phyloP scores from a whole-genome alignment of 2,113 vertebrate genomes.

The Trogon surrucura region DNA sequence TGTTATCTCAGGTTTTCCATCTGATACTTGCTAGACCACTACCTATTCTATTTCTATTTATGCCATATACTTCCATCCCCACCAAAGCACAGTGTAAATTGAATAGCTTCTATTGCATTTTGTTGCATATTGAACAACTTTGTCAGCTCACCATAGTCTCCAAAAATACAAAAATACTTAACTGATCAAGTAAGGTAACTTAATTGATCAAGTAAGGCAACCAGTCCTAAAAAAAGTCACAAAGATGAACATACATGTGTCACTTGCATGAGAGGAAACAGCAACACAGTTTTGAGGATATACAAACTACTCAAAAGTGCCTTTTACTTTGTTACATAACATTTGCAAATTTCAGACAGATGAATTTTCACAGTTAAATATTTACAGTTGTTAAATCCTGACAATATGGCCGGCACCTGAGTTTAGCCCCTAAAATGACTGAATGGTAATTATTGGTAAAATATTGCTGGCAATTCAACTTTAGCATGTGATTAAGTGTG shows the following conservation, averaged over 20 bases:
- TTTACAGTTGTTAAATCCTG: not conserved
- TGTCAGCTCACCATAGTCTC: not conserved
- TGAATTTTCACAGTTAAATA: not conserved
- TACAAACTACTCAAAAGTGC: not conserved
- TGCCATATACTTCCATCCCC: not conserved
- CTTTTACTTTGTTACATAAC: not conserved
- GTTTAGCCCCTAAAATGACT: not conserved
- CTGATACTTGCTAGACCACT: not conserved
- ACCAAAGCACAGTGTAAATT: not conserved
- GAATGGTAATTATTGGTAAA: not conserved
- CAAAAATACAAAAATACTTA: not conserved
- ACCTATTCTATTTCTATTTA: not conserved
- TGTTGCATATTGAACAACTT: not conserved
- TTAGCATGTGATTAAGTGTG: not conserved
- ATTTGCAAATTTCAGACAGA: not conserved
- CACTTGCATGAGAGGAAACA: not conserved
- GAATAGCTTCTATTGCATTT: not conserved
- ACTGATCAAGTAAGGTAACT: not conserved
- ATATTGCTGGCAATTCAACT: not conserved
- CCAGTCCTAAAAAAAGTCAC: not conserved
- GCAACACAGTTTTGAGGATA: not conserved
- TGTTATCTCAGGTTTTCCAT: not conserved
- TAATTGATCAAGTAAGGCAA: not conserved
- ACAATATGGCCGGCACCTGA: not conserved
- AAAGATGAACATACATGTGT: not conserved